phyloP scores from a whole-genome alignment of 2,797 vertebrate species.

The Semotilus atromaculatus region DNA sequence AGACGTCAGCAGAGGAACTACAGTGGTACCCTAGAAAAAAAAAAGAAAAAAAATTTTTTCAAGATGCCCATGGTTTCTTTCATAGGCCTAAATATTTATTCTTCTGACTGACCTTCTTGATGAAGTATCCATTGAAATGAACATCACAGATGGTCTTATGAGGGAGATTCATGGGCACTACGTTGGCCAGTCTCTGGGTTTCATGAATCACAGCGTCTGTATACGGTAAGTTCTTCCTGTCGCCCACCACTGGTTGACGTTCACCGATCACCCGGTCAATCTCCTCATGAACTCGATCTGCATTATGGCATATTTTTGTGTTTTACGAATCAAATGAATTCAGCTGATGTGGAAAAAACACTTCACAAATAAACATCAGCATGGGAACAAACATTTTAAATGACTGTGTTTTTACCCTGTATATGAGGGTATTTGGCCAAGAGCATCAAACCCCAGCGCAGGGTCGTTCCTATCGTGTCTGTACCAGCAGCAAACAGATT shows the following conservation, averaged over 20 bases:
- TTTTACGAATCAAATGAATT: neutral
- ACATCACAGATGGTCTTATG: slow-evolving; percentile 43
- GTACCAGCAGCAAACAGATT: slow-evolving; percentile 74
- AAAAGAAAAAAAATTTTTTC: too few relatives aligned
- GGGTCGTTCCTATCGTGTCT: slow-evolving; percentile 70
- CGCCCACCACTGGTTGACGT: slow-evolving; percentile 60
- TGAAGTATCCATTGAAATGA: slow-evolving; percentile 64
- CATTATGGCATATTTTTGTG: neutral
- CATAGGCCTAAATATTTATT: too few relatives aligned
- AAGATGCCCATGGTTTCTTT: too few relatives aligned
- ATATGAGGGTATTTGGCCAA: slow-evolving; percentile 76
- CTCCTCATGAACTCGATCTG: slow-evolving; percentile 52
- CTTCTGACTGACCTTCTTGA: slow-evolving; percentile 62
- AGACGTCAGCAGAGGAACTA: too few relatives aligned
- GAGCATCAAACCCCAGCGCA: slow-evolving; percentile 70
- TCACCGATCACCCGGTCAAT: slow-evolving; percentile 60
- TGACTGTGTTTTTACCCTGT: slow-evolving; percentile 64
- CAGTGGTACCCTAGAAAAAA: too few relatives aligned
- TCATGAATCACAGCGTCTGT: slow-evolving; percentile 72
- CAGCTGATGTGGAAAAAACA: too few relatives aligned
- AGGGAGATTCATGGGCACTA: slow-evolving; percentile 46
- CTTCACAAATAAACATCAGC: neutral
- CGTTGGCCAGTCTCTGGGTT: slow-evolving; percentile 63
- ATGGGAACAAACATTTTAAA: neutral
- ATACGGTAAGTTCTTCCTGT: slow-evolving; percentile 68